Base-by-base conservation (phyloP, 1,140 invertebrate genomes). In the Drosophila pseudoobscura region DNA sequence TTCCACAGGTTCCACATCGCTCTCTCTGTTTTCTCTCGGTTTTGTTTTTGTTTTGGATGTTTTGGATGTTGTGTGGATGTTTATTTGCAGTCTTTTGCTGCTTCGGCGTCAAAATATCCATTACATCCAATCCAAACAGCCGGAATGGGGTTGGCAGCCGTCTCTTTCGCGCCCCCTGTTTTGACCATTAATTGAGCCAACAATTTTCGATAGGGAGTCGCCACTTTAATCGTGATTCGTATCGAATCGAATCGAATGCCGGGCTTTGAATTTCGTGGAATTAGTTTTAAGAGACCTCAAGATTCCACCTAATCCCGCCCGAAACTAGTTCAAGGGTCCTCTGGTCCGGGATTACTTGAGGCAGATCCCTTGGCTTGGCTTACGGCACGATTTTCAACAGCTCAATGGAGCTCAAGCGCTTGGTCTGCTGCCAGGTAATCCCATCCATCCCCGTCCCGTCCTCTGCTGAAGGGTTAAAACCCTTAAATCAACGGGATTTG, bases 51-150 rank as follows among this genome's bases (percentile, higher is more conserved):
- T 89, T 89, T 88, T 71, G 80, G 78, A 83, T 69, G 64, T 88
- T 87, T 39, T 39, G 35, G 35, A 39, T 39, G 35, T 39, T 39
- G 35, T 39, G 83, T 87, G 83, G 83, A 87, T 87, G 83, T 87
- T 90, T 90, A 89, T 90, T 90, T 90, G 83, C 80, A 78, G 74
- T 76, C 75, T 80, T 88, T 87, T 80, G 78, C 75, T 88, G 85
- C 66, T 68, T 82, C 82, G 68, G 79, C 89, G 89, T 91, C 89
- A 91, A 91, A 91, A 91, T 91, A 91, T 91, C 82, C 80, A 91
- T 91, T 91, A 91, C 79, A 90, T 72, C 79, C 78, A 89, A 90
- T 89, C 85, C 76, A 89, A 91, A 91, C 75, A 91, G 85, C 75
- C 51, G 61, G 11, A 24, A 24, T 69, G 57, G 57, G 49, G 47